Conservation (phyloP, 2,113 vertebrate genomes). For the Casuarius casuarius region DNA sequence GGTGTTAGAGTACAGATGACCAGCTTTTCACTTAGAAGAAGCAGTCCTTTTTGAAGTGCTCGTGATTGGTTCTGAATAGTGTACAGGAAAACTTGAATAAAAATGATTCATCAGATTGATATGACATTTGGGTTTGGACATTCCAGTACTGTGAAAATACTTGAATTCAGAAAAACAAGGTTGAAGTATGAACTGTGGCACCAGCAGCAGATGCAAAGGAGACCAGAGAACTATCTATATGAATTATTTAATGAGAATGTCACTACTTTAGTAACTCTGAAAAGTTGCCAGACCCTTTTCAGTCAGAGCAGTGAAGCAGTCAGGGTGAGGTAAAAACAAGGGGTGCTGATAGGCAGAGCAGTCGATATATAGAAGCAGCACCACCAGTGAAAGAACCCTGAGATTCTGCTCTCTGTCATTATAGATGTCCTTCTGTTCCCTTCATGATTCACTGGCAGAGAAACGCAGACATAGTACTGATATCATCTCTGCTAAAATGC, state of each 20-base stretch:
- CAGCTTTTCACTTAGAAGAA: background rate
- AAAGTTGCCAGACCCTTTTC: background rate
- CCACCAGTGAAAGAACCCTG: background rate
- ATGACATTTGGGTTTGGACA: background rate
- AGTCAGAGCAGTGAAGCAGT: background rate
- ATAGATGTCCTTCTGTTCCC: background rate
- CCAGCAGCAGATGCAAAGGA: background rate
- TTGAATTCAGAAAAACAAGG: background rate
- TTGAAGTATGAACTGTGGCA: background rate
- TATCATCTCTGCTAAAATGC: accelerated
- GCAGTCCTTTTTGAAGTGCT: background rate
- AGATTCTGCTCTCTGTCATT: background rate
- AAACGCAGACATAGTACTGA: background rate
- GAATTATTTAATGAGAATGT: background rate
- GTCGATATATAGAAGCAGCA: background rate
- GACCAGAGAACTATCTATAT: background rate
- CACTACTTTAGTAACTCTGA: background rate
- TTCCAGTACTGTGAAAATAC: background rate
- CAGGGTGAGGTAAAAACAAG: background rate
- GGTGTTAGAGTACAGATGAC: background rate
- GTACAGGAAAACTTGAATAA: background rate
- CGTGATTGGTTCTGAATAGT: background rate
- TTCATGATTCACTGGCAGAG: background rate
- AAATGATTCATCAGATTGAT: background rate
- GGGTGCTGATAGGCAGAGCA: background rate